Base-by-base conservation (phyloP, 2,888 invertebrate genomes). In the Cerastoderma edule region DNA sequence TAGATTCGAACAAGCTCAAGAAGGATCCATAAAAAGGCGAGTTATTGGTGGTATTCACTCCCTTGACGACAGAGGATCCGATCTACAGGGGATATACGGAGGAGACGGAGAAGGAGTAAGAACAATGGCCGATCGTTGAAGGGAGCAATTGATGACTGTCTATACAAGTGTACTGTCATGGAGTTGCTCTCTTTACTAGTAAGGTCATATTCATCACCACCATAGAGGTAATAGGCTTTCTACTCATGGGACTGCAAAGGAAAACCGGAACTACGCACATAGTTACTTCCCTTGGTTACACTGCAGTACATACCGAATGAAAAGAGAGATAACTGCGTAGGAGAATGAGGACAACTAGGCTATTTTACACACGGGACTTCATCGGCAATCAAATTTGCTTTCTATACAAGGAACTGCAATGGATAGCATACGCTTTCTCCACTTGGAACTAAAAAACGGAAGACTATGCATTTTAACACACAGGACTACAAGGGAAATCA, bases 111-210 rank as follows among this genome's bases (percentile, higher is more conserved):
- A 13, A 16, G 8, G 8, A 10, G 44, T 13, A 16, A 44, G 44
- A 44, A 44, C 44, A 35, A 44, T 56, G 85, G 80, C 83, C 84
- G 72, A 64, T 77, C 93, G 93, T 96, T 97, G 95, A 98, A 98
- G 98, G 98, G 98, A 98, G 98, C 98, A 97, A 97, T 97, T 97
- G 97, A 97, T 97, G 97, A 98, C 98, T 97, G 98, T 98, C 97
- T 96, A 96, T 94, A 94, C 80, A 70, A 74, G 94, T 94, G 94
- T 95, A 98, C 98, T 98, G 98, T 98, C 98, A 98, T 98, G 97
- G 98, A 97, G 97, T 98, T 97, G 98, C 98, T 98, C 98, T 98
- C 98, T 98, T 98, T 97, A 97, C 77, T 83, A 74, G 86, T 68
- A 65, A 69, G 83, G 86, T 86, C 86, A 74, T 60, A 64, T 10